Conservation (phyloP, 2,888 invertebrate genomes). For the Ectropis crepuscularia region DNA sequence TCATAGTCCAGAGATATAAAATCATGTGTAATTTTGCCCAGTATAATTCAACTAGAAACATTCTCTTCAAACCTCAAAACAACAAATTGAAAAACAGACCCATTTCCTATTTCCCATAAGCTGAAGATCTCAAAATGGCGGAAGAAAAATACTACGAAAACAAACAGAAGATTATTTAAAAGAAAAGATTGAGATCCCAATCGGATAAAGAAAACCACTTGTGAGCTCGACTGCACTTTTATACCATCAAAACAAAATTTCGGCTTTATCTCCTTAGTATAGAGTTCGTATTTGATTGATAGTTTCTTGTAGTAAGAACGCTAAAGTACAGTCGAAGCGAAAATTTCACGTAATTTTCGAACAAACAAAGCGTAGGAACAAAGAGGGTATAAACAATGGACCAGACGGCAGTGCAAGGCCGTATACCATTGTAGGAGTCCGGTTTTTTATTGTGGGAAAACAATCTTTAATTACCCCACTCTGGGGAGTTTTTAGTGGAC, state of each 20-base stretch:
- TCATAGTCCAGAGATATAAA: too few species aligned
- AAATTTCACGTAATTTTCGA: conserved; percentile 63
- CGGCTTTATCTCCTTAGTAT: conserved; percentile 7
- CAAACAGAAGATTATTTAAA: conserved; percentile 36
- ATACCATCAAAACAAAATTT: background rate
- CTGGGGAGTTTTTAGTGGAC: conserved; percentile 13
- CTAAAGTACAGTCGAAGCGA: conserved; percentile 35
- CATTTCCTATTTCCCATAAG: too few species aligned
- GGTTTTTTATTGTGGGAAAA: conserved; percentile 27
- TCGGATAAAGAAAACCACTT: conserved; percentile 27
- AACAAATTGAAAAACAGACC: too few species aligned
- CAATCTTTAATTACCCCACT: conserved; percentile 33
- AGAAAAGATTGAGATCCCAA: conserved; percentile 33
- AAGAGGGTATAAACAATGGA: conserved; percentile 53
- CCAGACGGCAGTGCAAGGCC: conserved; percentile 38
- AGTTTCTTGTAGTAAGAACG: conserved; percentile 18
- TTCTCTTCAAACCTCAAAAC: too few species aligned
- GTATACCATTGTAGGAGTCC: conserved; percentile 22
- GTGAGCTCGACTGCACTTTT: conserved; percentile 33
- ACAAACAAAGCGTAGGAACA: conserved; percentile 60
- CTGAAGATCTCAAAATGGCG: background rate
- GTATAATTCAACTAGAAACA: too few species aligned
- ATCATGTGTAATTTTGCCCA: too few species aligned
- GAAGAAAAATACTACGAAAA: conserved; percentile 19
- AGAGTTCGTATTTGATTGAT: conserved; percentile 23